These are phyloP conservation scores for Poecilia velifera DNA, from an alignment of 2,797 vertebrate species.

Conservation along the genomic window DNA sequence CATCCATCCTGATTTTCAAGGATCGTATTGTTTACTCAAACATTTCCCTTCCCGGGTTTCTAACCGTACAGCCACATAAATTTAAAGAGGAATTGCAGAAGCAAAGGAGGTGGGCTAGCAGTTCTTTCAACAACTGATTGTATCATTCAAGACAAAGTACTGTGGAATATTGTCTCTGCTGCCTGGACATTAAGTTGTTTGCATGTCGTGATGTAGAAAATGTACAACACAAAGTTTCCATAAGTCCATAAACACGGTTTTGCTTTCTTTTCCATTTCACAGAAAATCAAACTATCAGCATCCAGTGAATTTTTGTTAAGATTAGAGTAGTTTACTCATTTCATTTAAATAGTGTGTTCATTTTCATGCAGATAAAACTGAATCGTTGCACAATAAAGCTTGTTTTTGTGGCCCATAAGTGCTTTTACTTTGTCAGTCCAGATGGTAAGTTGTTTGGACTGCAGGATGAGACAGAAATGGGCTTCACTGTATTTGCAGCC, in stretches of 20 bases:
- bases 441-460: not conserved
- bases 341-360: not conserved
- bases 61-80: no score
- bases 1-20: no score
- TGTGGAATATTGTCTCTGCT: no score
- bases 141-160: no score
- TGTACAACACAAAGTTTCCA: not conserved
- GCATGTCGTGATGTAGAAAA: not conserved
- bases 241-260: not conserved
- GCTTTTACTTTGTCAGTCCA: not conserved
- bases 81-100: not conserved
- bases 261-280: not conserved
- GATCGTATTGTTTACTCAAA: not conserved
- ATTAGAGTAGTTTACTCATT: not conserved
- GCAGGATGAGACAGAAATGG: slow-evolving; percentile 9
- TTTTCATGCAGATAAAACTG: not conserved
- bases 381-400: not conserved
- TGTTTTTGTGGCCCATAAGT: not conserved
- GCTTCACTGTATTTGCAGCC: slow-evolving; percentile 37
- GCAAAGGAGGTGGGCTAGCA: not conserved
- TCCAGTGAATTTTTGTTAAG: not conserved
- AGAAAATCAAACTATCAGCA: not conserved
- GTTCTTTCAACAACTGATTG: no score
- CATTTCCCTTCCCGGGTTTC: not conserved
- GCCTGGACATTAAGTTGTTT: no score